Percentiles rank a stretch among this genome's conserved stretches.
These are phyloP conservation scores for Chlorocebus sabaeus DNA, from an alignment of 2,113 vertebrate species.

Conservation along the genomic window DNA sequence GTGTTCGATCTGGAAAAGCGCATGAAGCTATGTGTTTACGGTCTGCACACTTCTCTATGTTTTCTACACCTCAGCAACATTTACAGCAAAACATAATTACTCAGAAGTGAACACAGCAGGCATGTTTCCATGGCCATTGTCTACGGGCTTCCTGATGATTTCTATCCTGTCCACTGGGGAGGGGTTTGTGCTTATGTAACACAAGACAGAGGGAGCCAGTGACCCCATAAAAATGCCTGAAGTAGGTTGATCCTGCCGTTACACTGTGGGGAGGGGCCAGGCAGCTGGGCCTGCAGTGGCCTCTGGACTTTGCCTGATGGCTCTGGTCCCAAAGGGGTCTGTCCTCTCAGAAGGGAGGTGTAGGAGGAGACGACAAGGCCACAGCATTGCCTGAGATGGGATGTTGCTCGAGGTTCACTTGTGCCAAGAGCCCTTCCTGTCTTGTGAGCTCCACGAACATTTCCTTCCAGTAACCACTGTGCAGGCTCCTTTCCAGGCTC, in stretches of 20 bases:
- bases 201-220: not conserved
- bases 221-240: not conserved
- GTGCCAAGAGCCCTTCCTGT: not conserved
- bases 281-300: not conserved
- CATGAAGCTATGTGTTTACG: fast-evolving
- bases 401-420: not conserved
- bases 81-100: not conserved
- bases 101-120: fast-evolving
- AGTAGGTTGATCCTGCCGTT: not conserved
- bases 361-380: not conserved
- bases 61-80: not conserved
- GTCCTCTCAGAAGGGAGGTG: not conserved
- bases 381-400: not conserved
- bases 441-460: fast-evolving
- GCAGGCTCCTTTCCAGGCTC: not conserved
- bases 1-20: fast-evolving
- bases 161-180: not conserved
- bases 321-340: not conserved
- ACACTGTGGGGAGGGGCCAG: too few relatives aligned
- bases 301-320: not conserved
- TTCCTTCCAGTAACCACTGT: not conserved
- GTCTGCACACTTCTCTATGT: not conserved
- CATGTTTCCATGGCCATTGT: fast-evolving
- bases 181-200: not conserved
- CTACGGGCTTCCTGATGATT: not conserved